A percentile compares a stretch with the other conserved stretches of the same genome.
These are phyloP conservation scores for Lycaena phlaeas DNA, from an alignment of 2,888 invertebrate species.

Conservation along the genomic window DNA sequence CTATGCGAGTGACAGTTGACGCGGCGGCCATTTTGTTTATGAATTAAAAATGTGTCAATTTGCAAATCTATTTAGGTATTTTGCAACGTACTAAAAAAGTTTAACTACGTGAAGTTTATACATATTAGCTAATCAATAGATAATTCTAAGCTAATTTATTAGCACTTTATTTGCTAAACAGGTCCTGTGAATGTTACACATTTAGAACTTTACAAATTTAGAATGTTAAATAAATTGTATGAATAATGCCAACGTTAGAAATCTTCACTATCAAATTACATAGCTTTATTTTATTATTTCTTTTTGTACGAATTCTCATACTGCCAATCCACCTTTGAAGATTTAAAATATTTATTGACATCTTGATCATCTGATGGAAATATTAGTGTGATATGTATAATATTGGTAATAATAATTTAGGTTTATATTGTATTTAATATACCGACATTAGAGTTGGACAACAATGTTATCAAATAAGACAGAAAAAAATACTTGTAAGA, in stretches of 20 bases:
- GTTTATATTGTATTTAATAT: slow-evolving; percentile 14
- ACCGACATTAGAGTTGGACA: slow-evolving; percentile 12
- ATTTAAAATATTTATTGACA: slow-evolving; percentile 19
- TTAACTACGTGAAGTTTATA: too few species aligned
- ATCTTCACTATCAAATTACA: slow-evolving; percentile 1
- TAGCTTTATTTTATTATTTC: slow-evolving; percentile 4
- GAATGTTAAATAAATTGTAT: background rate
- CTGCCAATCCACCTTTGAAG: slow-evolving; percentile 20
- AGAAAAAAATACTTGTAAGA: too few species aligned
- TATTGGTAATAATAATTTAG: slow-evolving; percentile 34
- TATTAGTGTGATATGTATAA: slow-evolving; percentile 65
- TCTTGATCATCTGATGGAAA: slow-evolving; percentile 30
- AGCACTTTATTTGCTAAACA: too few species aligned
- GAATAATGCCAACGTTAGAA: background rate
- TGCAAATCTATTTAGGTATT: too few species aligned
- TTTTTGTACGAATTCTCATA: slow-evolving; percentile 5
- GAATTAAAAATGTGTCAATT: too few species aligned
- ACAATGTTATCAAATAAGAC: too few species aligned
- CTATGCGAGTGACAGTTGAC: too few species aligned
- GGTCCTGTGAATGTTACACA: background rate
- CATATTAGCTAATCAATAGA: too few species aligned
- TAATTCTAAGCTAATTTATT: too few species aligned
- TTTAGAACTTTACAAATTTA: slow-evolving; percentile 5
- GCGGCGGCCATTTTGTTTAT: too few species aligned
- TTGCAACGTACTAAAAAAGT: too few species aligned